Base-by-base conservation (phyloP, 2,113 vertebrate genomes). In the Thamnaconus septentrionalis region DNA sequence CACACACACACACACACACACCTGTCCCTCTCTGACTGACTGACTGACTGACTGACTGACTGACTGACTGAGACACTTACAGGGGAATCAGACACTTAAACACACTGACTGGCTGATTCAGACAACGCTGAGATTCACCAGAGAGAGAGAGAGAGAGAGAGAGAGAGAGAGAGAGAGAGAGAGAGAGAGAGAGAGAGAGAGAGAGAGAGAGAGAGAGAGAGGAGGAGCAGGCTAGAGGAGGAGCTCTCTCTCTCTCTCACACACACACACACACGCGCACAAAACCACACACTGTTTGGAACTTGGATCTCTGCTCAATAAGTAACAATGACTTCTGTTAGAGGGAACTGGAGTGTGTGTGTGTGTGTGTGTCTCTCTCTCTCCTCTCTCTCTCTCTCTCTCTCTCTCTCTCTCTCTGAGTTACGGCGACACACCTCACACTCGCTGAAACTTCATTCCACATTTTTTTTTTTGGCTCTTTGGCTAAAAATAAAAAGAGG, bases 131-230 rank as follows among this genome's bases (percentile, higher is more conserved):
- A 71, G 72, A 75, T 41, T 58, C 66, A 64, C 41, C 48, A 55
- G 0, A 50, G 58, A 54, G 0, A 53, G 52, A 57, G 64, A 54
- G 58, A 53, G 52, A 9, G 56, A 64, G 54, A 18, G 45, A 18
- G 11, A 42, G 61, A 66, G 39, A 31, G 10, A 6, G 73, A 49
- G 44, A 69, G 66, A 42, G 61, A 66, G 39, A 31, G 10, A 6
- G 73, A 49, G 44, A 69, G 66, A 82, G 66, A 83, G 85, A 79
- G 85, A 61, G 69, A 59, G 58, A 54, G 0, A 53, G 52, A 57
- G 64, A 57, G 58, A 52, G 52, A 9, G 56, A 64, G 54, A 39
- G 45, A 18, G 11, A 42, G 61, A 66, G 39, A 31, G 10, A 6
- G 73, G 53, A 47, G 72, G 66, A 51, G 42, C n/a, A 45, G 40